Conservation (phyloP, 2,113 vertebrate genomes). For the Rhabdomys dilectus region DNA sequence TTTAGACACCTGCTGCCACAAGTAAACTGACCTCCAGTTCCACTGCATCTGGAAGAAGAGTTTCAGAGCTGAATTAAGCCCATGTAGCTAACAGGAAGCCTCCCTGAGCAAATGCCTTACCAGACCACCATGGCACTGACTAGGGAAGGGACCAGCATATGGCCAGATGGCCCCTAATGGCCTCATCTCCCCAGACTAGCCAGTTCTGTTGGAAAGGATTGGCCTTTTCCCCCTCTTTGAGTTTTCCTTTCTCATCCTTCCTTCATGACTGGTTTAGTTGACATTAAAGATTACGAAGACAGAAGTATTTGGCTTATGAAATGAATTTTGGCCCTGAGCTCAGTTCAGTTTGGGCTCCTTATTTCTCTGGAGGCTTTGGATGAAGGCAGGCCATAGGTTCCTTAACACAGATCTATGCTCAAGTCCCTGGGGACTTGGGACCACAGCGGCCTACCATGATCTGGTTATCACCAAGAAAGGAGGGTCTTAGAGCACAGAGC, state of each 20-base stretch:
- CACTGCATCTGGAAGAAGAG: neutral
- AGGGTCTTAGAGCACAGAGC: constrained; percentile 30
- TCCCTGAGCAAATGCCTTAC: constrained; percentile 94
- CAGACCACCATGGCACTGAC: constrained; percentile 97
- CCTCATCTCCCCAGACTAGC: constrained; percentile 90
- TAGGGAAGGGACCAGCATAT: constrained; percentile 90
- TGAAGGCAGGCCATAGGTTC: neutral
- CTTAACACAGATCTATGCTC: neutral
- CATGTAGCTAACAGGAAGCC: constrained; percentile 92
- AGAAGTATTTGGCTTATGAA: constrained; percentile 23
- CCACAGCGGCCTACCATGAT: neutral
- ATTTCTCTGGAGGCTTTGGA: constrained; percentile 42
- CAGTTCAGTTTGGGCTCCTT: neutral
- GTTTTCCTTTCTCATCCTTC: constrained; percentile 41
- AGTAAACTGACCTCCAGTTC: neutral
- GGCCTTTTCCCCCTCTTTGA: constrained; percentile 37
- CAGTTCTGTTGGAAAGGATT: constrained; percentile 72
- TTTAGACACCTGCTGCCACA: neutral
- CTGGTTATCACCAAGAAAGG: constrained; percentile 9
- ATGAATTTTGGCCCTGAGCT: neutral
- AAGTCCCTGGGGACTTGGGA: neutral
- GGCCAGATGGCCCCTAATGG: constrained; percentile 93
- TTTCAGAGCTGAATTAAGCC: constrained; percentile 82
- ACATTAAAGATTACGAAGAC: neutral
- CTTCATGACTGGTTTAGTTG: neutral